These are phyloP conservation scores for Erebia ligea DNA, from an alignment of 2,888 invertebrate genomes.

Conservation along the genomic window DNA sequence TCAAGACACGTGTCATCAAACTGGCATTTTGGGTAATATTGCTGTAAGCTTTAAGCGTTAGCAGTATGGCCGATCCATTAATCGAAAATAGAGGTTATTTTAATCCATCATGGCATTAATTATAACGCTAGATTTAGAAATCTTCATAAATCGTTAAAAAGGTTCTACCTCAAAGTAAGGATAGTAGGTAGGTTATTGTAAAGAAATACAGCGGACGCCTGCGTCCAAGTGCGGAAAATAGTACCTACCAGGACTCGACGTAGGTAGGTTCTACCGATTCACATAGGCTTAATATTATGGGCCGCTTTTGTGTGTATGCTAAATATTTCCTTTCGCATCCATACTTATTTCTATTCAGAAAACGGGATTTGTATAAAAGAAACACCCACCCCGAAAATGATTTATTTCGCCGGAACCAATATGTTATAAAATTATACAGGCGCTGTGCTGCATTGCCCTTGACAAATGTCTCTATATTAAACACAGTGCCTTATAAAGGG, in stretches of 20 bases:
- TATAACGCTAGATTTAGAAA: no score
- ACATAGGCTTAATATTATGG: background rate
- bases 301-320: background rate
- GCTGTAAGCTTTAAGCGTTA: no score
- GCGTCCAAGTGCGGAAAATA: no score
- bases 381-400: background rate
- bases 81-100: no score
- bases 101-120: no score
- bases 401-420: slow-evolving; percentile 12
- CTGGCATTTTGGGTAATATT: no score
- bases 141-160: no score
- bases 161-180: no score
- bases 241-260: no score
- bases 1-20: no score
- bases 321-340: background rate
- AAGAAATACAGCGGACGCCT: no score
- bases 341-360: background rate
- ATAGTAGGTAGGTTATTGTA: background rate
- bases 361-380: background rate
- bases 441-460: slow-evolving; percentile 6
- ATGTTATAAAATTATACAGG: slow-evolving; percentile 7
- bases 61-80: no score
- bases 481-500: slow-evolving; percentile 22
- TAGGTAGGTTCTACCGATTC: background rate
- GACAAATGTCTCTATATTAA: slow-evolving; percentile 14